Evolutionary conservation across 1,140 invertebrate species (phyloP), one percentile per base, ranked within the genome.

Genomic region (Zophobas morio): DNA sequence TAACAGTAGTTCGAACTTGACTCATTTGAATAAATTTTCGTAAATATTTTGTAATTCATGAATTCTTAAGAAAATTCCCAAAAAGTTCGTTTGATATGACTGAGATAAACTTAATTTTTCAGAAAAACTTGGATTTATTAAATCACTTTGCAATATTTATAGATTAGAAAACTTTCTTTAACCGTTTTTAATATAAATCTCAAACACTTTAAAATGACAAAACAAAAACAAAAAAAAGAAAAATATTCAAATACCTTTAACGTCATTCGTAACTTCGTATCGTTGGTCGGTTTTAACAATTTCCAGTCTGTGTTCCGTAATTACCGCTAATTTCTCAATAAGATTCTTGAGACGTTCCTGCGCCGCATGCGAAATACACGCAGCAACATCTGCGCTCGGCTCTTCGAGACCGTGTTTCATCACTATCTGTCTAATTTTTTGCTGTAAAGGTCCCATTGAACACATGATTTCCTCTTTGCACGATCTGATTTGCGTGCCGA

Each of bases 381-480:
- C 93, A 1, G 95, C 92, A n/a, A 99, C 95, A 84, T 99, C 97
- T 70, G 93, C 89, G 74, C 92, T 90, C 0, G 96, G 93, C 85
- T 98, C 96, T 51, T 98, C 96, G 60, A 99, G 86, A 3, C 94
- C 96, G 86, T 96, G 92, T 84, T 91, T 92, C 51, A 91, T 89
- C 74, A 93, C 92, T 90, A 88, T 82, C 46, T 92, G 90, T 86
- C 93, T 93, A 83, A 99, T 93, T 86, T 76, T 81, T 92, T 92
- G 74, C 92, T 95, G 93, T 78, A 99, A 90, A 56, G 94, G 90
- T 56, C 90, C 88, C 83, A 95, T 89, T 78, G 94, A 92, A 79
- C 99, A 90, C 86, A 99, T 94, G 80, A 94, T 91, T 87, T 99
- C 97, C 86, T 99, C 98, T 88, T 97, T 98, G 88, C 96, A 98